Evolutionary conservation across 2,113 vertebrate genomes (phyloP).

Genomic region (Pseudonaja textilis): DNA sequence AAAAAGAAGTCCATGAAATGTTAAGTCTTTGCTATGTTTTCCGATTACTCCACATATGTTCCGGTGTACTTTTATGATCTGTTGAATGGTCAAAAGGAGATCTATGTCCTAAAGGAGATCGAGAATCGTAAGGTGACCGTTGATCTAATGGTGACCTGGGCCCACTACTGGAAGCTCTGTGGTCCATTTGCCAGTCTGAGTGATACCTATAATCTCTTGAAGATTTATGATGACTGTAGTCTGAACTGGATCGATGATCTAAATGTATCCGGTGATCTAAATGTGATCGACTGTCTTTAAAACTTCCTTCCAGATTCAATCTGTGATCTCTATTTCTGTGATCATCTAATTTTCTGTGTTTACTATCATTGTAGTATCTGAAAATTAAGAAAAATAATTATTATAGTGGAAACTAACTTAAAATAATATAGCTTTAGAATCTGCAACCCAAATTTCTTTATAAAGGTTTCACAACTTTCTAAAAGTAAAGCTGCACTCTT

Average conservation of each 20-base stretch:
- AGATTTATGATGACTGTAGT: constrained; percentile 83
- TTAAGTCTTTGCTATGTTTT: constrained; percentile 90
- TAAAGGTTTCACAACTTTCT: not conserved
- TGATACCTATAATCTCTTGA: constrained; percentile 91
- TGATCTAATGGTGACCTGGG: constrained; percentile 90
- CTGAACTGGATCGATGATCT: constrained; percentile 77
- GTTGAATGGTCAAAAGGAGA: constrained; percentile 93
- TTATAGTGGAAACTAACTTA: constrained; percentile 34
- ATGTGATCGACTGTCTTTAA: constrained; percentile 81
- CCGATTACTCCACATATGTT: constrained; percentile 93
- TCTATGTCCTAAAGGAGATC: constrained; percentile 83
- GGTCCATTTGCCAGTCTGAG: constrained; percentile 93
- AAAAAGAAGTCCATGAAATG: constrained; percentile 69
- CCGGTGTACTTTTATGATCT: constrained; percentile 95
- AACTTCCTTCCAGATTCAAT: constrained; percentile 74
- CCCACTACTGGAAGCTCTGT: constrained; percentile 84
- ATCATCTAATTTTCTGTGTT: constrained; percentile 93
- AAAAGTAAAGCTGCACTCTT: not conserved
- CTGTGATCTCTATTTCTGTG: constrained; percentile 88
- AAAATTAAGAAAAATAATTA: constrained; percentile 38
- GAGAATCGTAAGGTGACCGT: constrained; percentile 88
- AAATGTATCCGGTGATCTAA: constrained; percentile 78
- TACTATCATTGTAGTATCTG: constrained; percentile 90
- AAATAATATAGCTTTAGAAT: not conserved
- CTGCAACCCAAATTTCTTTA: accelerated